Conservation (phyloP, 2,797 vertebrate species). For the Vultur gryphus region DNA sequence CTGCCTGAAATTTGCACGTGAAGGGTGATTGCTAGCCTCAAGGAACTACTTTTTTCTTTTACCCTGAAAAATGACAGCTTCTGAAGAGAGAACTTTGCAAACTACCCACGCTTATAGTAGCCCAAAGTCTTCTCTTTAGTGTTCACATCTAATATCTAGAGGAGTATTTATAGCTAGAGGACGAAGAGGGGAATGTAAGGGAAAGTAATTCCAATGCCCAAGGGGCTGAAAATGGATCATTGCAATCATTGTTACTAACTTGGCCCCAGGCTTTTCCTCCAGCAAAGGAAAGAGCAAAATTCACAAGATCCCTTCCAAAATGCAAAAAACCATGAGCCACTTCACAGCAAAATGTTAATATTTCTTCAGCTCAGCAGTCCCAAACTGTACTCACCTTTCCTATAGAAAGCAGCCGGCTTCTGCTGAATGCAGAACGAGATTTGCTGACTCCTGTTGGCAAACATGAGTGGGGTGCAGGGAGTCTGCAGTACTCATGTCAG, state of each 20-base stretch:
- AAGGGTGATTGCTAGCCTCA: background rate
- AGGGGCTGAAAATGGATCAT: background rate
- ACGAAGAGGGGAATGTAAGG: background rate
- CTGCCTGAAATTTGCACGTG: background rate
- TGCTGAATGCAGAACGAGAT: background rate
- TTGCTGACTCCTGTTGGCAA: background rate
- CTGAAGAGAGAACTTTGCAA: background rate
- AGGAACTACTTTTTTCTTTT: background rate
- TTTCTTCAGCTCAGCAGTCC: background rate
- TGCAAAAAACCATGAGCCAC: rapidly evolving
- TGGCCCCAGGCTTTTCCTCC: background rate
- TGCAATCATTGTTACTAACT: background rate
- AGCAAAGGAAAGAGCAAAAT: background rate
- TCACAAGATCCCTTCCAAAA: background rate
- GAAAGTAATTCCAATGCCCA: background rate
- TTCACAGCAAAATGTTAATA: background rate
- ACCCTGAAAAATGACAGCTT: background rate
- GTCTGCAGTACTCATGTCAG: background rate
- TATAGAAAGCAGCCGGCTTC: background rate
- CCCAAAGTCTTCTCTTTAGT: background rate
- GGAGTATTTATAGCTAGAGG: background rate
- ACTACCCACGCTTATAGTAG: background rate
- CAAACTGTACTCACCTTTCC: background rate
- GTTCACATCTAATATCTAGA: background rate
- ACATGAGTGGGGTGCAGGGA: rapidly evolving